These are phyloP conservation scores for Xerus rutilus DNA, from an alignment of 2,797 vertebrate species.

Conservation along the genomic window DNA sequence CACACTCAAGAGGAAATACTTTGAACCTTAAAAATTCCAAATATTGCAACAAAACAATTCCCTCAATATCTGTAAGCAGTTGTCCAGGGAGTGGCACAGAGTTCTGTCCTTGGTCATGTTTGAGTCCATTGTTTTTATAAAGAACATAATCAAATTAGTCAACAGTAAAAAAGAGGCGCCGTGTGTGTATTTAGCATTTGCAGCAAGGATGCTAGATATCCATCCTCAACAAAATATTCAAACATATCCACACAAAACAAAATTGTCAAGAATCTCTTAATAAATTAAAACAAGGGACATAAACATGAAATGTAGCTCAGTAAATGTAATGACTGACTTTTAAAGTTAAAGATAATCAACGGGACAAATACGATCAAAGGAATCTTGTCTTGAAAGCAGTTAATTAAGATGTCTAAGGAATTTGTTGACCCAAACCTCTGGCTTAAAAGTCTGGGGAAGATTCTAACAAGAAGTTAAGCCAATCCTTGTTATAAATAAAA, in stretches of 20 bases:
- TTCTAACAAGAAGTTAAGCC: background rate
- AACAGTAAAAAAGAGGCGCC: background rate
- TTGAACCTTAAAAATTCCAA: background rate
- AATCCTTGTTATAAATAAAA: slow-evolving; percentile 3
- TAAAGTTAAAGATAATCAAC: background rate
- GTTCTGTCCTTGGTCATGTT: background rate
- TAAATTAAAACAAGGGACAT: background rate
- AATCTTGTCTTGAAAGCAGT: background rate
- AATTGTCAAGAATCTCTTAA: background rate
- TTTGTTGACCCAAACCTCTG: background rate
- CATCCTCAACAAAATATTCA: background rate
- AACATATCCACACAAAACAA: background rate
- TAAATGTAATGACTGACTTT: background rate
- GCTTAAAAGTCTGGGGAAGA: background rate
- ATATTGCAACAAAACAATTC: background rate
- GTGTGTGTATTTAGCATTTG: background rate
- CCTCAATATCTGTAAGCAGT: background rate
- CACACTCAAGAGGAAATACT: background rate
- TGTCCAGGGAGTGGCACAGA: background rate
- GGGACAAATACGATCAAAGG: background rate
- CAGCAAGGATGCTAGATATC: background rate
- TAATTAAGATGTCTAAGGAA: background rate
- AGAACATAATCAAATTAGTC: background rate
- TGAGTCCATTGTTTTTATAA: background rate
- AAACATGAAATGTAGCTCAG: background rate